A percentile compares a stretch with the other conserved stretches of the same genome.
phyloP scores from a whole-genome alignment of 1,140 invertebrate species.

The Luehdorfia chinensis region DNA sequence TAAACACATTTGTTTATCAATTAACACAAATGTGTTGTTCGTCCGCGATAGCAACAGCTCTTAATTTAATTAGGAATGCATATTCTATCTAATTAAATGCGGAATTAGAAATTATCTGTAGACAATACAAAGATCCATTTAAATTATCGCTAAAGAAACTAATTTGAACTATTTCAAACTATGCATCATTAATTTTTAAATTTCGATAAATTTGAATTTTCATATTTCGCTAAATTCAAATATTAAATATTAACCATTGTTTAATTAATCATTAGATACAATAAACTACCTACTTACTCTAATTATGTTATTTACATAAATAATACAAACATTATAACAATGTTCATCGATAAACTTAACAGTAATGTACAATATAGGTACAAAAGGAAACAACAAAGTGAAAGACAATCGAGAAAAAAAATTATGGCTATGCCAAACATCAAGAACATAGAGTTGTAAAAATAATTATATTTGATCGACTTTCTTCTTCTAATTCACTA shows the following conservation, averaged over 20 bases:
- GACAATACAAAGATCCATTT: conserved; percentile 36
- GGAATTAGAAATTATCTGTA: conserved; percentile 38
- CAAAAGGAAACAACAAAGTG: conserved; percentile 65
- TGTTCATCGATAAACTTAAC: conserved; percentile 70
- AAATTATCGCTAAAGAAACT: conserved; percentile 55
- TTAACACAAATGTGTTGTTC: conserved; percentile 33
- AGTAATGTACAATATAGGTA: conserved; percentile 60
- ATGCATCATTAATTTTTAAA: conserved; percentile 43
- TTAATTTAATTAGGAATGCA: conserved; percentile 53
- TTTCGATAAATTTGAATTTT: conserved; percentile 24
- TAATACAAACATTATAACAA: conserved; percentile 73
- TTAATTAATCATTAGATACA: conserved; percentile 43
- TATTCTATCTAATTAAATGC: conserved; percentile 49
- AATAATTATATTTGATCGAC: conserved; percentile 31
- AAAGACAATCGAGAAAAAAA: conserved; percentile 29
- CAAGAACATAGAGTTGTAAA: conserved; percentile 24
- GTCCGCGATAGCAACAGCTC: conserved; percentile 33
- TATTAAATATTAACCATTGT: conserved; percentile 47
- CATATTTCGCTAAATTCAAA: conserved; percentile 51
- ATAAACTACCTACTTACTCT: conserved; percentile 62
- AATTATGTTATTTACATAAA: conserved; percentile 68
- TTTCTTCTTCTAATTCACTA: conserved; percentile 20
- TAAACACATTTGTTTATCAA: conserved; percentile 39
- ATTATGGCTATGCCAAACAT: conserved; percentile 41
- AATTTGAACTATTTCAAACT: conserved; percentile 64